A percentile compares a stretch with the other conserved stretches of the same genome.
phyloP scores from a whole-genome alignment of 2,888 invertebrate species.

The Oscheius myriophilus region DNA sequence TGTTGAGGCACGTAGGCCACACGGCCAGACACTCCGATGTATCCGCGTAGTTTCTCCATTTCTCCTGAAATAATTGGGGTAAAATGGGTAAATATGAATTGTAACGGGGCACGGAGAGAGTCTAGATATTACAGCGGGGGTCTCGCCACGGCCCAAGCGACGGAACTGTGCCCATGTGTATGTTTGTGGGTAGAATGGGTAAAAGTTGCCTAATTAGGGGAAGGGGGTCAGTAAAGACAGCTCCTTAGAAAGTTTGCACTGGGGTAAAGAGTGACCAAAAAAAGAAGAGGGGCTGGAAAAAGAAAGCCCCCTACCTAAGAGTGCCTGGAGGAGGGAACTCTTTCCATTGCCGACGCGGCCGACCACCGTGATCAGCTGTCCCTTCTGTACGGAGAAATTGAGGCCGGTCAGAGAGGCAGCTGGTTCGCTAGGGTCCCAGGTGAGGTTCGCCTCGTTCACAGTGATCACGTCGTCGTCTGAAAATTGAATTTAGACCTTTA shows the following conservation, averaged over 20 bases:
- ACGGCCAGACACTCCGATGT: conserved; percentile 72
- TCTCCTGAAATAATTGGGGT: conserved; percentile 75
- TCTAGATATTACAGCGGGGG: background rate
- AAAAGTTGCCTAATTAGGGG: too few species aligned
- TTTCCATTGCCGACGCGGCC: conserved; percentile 69
- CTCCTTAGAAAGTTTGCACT: too few species aligned
- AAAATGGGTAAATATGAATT: conserved; percentile 10
- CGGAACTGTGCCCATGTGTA: too few species aligned
- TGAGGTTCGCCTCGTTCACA: conserved; percentile 53
- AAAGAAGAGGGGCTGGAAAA: too few species aligned
- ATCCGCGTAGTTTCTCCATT: conserved; percentile 73
- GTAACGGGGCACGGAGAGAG: background rate
- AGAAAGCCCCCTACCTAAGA: conserved; percentile 63
- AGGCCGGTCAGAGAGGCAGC: conserved; percentile 72
- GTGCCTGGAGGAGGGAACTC: conserved; percentile 80
- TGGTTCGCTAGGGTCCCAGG: conserved; percentile 58
- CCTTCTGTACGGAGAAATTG: conserved; percentile 75
- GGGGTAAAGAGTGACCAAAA: too few species aligned
- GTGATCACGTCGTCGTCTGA: conserved; percentile 60
- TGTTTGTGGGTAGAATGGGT: too few species aligned
- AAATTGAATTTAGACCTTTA: conserved; percentile 12
- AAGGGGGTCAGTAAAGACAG: too few species aligned
- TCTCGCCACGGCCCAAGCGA: too few species aligned
- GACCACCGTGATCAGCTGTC: conserved; percentile 64
- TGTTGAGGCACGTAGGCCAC: conserved; percentile 91